Conservation (phyloP, 2,113 vertebrate genomes). For the Bubo blakistoni region DNA sequence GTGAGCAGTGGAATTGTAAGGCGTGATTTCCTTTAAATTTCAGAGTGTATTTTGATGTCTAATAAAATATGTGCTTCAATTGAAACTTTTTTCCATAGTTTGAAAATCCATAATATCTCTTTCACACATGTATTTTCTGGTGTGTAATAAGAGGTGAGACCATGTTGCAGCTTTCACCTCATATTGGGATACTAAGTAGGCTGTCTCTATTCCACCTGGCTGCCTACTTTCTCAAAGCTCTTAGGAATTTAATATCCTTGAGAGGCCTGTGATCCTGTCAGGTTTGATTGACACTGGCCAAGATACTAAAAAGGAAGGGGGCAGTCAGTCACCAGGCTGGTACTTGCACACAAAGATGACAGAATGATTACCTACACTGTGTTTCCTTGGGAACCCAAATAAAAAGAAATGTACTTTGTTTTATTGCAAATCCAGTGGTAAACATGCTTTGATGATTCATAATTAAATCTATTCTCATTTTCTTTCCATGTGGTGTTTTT, state of each 20-base stretch:
- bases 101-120: not conserved
- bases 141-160: not conserved
- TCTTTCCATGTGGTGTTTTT: not conserved
- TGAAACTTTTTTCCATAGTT: not conserved
- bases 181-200: not conserved
- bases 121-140: not conserved
- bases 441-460: not conserved
- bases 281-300: not conserved
- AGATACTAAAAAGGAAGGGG: not conserved
- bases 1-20: not conserved
- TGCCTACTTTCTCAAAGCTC: not conserved
- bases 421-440: not conserved
- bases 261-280: not conserved
- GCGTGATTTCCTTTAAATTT: not conserved
- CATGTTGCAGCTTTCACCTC: not conserved
- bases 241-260: not conserved
- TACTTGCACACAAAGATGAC: not conserved
- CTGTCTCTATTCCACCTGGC: not conserved
- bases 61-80: not conserved
- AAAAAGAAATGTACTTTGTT: not conserved
- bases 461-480: not conserved
- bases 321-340: not conserved
- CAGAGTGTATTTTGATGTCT: not conserved
- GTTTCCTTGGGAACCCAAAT: conserved; percentile 1
- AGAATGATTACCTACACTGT: not conserved